phyloP scores from a whole-genome alignment of 2,113 vertebrate species.

The Hippocampus guttulatus region DNA sequence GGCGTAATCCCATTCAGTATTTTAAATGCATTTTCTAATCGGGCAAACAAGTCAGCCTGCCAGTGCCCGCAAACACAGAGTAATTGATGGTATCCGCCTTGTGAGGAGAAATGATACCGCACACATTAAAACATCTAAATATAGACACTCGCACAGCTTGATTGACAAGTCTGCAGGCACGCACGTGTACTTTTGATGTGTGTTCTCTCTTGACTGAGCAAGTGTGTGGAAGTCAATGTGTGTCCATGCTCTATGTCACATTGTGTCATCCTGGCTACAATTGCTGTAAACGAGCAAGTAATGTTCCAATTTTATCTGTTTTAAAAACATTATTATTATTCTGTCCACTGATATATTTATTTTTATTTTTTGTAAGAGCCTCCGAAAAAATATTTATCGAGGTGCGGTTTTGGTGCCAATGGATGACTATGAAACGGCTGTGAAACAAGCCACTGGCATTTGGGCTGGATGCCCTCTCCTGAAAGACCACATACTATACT shows the following conservation, averaged over 20 bases:
- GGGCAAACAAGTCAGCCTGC: conserved; percentile 15
- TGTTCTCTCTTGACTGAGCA: conserved; percentile 17
- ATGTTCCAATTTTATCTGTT: no score
- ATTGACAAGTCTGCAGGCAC: conserved; percentile 59
- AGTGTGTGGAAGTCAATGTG: conserved; percentile 10
- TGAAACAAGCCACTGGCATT: no score
- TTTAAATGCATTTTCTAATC: conserved; percentile 2
- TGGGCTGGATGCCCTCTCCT: no score
- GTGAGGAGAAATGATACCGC: conserved; percentile 67
- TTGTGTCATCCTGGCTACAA: not conserved
- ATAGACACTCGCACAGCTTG: conserved; percentile 62
- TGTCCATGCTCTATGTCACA: not conserved
- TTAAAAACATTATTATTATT: no score
- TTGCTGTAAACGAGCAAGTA: no score
- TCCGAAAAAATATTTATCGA: no score
- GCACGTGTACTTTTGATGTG: conserved; percentile 25
- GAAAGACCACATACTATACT: no score
- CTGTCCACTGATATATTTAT: no score
- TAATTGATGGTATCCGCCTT: conserved; percentile 70
- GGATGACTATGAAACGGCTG: no score
- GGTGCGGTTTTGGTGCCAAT: no score
- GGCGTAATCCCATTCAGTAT: conserved; percentile 4
- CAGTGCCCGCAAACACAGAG: conserved; percentile 41
- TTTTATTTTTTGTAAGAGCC: no score
- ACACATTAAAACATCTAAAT: conserved; percentile 71